A percentile compares a stretch with the other conserved stretches of the same genome.
These are phyloP conservation scores for Talpa occidentalis DNA, from an alignment of 2,113 vertebrate genomes.

Conservation along the genomic window DNA sequence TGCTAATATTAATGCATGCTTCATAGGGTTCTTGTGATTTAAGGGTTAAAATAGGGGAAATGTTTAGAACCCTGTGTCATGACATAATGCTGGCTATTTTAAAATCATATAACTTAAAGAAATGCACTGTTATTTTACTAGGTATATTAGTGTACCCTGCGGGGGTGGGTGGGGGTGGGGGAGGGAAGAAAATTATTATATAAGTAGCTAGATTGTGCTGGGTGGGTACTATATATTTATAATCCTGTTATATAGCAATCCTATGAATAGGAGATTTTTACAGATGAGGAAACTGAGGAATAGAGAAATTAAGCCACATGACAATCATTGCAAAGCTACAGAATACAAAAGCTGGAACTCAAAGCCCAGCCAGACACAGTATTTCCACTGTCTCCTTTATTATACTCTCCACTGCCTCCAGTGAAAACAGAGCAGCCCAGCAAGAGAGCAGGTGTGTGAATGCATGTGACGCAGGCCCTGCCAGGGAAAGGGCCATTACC, in stretches of 20 bases:
- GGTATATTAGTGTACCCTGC: neutral
- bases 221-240: neutral
- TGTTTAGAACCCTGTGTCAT: neutral
- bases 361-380: neutral
- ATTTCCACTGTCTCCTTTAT: neutral
- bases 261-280: neutral
- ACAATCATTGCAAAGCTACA: neutral
- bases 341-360: neutral
- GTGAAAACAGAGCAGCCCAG: neutral
- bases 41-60: neutral
- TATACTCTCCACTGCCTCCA: fast-evolving
- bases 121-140: neutral
- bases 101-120: neutral
- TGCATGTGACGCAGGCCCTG: neutral
- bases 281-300: neutral
- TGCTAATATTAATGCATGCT: neutral
- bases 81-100: neutral
- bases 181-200: neutral
- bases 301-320: neutral
- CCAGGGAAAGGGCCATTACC: no score
- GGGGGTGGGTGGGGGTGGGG: no score
- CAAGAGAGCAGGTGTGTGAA: no score
- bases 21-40: neutral
- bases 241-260: neutral
- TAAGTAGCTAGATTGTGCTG: neutral